These are phyloP conservation scores for Chascanopsetta lugubris DNA, from an alignment of 2,113 vertebrate species.

Conservation along the genomic window DNA sequence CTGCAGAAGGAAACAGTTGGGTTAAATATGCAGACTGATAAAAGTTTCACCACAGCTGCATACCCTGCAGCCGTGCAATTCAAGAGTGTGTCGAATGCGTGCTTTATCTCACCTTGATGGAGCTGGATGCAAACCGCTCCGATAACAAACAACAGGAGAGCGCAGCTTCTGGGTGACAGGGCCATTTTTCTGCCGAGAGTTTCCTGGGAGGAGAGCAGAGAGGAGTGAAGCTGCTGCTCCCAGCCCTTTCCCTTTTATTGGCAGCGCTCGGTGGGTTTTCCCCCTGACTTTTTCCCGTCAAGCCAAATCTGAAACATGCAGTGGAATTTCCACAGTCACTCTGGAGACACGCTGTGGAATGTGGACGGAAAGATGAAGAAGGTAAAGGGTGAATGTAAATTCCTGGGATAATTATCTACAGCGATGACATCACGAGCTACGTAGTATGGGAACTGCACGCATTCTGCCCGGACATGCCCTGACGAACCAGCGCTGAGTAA, in stretches of 20 bases:
- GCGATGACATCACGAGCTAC: background rate
- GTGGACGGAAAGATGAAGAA: background rate
- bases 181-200: conserved; percentile 43
- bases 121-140: conserved; percentile 59
- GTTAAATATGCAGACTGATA: conserved; percentile 1
- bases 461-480: conserved; percentile 1
- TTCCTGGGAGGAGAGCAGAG: conserved; percentile 14
- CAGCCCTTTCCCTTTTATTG: conserved; percentile 60
- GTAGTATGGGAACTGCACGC: fast-evolving
- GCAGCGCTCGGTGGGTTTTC: conserved; percentile 30
- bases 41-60: background rate
- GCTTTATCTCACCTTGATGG: conserved; percentile 59
- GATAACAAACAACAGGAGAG: conserved; percentile 49
- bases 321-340: conserved; percentile 67
- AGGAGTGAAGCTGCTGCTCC: conserved; percentile 32
- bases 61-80: background rate
- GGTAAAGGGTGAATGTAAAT: background rate
- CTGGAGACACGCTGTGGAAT: conserved; percentile 29
- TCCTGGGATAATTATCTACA: background rate
- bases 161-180: conserved; percentile 27
- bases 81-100: background rate
- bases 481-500: conserved; percentile 9
- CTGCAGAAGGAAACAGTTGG: conserved; percentile 45
- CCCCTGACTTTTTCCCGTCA: conserved; percentile 73
- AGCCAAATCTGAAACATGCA: conserved; percentile 17